These are phyloP conservation scores for Macrosiphum euphorbiae DNA, from an alignment of 2,888 invertebrate genomes.

Conservation along the genomic window DNA sequence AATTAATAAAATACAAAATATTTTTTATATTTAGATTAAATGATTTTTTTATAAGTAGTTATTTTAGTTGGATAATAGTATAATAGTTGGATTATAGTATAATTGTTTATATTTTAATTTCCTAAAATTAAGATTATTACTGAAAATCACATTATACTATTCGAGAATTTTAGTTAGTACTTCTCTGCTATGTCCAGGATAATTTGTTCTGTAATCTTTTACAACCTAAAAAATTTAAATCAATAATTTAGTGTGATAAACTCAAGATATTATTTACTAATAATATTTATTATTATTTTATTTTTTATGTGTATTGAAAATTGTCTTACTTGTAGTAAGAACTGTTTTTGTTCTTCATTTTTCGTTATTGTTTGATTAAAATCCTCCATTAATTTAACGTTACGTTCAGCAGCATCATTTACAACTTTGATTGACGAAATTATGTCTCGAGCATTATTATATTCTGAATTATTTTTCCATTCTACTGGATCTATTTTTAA, in stretches of 20 bases:
- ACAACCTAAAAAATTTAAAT: neutral
- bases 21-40: no score
- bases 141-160: neutral
- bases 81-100: no score
- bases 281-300: no score
- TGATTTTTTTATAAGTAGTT: no score
- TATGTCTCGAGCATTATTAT: slow-evolving; percentile 4
- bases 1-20: no score
- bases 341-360: slow-evolving; percentile 23
- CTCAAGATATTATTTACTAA: no score
- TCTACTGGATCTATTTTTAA: slow-evolving; percentile 24
- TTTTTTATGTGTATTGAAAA: no score
- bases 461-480: slow-evolving; percentile 8
- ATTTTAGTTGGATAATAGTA: no score
- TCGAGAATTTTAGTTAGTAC: neutral
- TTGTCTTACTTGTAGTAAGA: neutral
- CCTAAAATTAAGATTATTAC: no score
- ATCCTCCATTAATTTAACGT: slow-evolving; percentile 28
- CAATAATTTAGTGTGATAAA: no score
- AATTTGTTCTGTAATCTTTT: slow-evolving; percentile 25
- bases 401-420: slow-evolving; percentile 25
- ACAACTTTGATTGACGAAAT: slow-evolving; percentile 47
- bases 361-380: slow-evolving; percentile 36
- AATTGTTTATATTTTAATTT: no score
- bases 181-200: slow-evolving; percentile 26